phyloP scores from a whole-genome alignment of 2,888 invertebrate genomes.

The Alentia gelatinosa region DNA sequence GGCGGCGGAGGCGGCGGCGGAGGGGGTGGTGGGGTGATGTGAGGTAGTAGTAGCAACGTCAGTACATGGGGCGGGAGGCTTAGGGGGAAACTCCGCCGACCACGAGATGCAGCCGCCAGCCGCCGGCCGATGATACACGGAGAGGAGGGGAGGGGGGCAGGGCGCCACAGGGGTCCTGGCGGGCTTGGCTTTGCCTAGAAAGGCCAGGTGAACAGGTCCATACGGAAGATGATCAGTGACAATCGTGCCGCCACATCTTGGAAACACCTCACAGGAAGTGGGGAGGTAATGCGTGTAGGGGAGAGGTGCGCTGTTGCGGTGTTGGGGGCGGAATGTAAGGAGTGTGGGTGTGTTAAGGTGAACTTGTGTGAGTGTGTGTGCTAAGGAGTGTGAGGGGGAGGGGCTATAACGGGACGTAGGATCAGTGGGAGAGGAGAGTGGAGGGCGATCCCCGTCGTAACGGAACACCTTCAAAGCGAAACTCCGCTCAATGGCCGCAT shows the following conservation, averaged over 20 bases:
- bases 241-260: neutral
- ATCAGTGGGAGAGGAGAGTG: neutral
- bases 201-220: constrained; percentile 29
- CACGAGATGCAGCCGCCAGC: too few species aligned
- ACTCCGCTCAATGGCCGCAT: neutral
- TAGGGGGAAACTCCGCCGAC: neutral
- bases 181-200: neutral
- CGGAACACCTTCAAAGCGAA: neutral
- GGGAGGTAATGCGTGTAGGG: neutral
- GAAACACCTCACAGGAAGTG: constrained; percentile 15
- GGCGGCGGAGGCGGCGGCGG: neutral
- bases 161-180: neutral
- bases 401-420: neutral
- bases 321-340: neutral
- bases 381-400: neutral
- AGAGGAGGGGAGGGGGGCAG: neutral
- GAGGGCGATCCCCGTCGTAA: neutral
- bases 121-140: too few species aligned
- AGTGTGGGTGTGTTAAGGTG: neutral
- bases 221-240: constrained; percentile 32
- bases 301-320: neutral
- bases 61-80: neutral
- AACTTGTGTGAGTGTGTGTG: neutral
- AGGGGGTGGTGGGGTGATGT: neutral
- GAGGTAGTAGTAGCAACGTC: neutral